A percentile compares a stretch with the other conserved stretches of the same genome.
These are phyloP conservation scores for Eubasilissa splendida DNA, from an alignment of 2,888 invertebrate genomes.

Conservation along the genomic window DNA sequence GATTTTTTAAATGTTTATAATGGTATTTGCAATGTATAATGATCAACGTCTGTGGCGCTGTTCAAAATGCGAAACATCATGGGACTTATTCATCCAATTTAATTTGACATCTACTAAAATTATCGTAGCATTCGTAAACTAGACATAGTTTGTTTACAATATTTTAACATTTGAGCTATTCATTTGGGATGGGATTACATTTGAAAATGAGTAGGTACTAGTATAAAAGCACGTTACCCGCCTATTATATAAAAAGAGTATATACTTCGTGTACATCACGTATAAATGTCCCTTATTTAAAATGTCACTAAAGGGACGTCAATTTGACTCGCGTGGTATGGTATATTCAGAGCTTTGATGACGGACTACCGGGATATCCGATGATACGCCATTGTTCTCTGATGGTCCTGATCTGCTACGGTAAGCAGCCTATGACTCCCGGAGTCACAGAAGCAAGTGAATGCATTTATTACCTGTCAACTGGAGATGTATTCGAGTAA, in stretches of 20 bases:
- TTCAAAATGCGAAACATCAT: too few species aligned
- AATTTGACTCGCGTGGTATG: conserved; percentile 18
- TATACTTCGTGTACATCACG: background rate
- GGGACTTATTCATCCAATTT: too few species aligned
- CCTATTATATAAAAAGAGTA: background rate
- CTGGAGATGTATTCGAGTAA: conserved; percentile 28
- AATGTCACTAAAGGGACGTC: background rate
- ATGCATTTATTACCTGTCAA: conserved; percentile 38
- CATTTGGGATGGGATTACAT: too few species aligned
- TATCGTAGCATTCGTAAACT: too few species aligned
- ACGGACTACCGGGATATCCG: conserved; percentile 32
- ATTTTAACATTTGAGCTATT: too few species aligned
- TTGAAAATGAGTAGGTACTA: too few species aligned
- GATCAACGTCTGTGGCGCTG: too few species aligned
- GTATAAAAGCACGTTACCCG: background rate
- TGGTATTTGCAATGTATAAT: too few species aligned
- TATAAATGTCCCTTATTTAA: conserved; percentile 5
- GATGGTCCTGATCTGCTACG: conserved; percentile 5
- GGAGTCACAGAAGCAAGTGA: conserved; percentile 36
- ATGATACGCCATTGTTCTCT: conserved; percentile 35
- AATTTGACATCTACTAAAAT: too few species aligned
- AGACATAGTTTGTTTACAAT: too few species aligned
- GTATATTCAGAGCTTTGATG: conserved; percentile 10
- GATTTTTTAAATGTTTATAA: too few species aligned
- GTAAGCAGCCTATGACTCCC: conserved; percentile 34